phyloP scores from a whole-genome alignment of 2,888 invertebrate genomes.

The Octonoba sinensis region DNA sequence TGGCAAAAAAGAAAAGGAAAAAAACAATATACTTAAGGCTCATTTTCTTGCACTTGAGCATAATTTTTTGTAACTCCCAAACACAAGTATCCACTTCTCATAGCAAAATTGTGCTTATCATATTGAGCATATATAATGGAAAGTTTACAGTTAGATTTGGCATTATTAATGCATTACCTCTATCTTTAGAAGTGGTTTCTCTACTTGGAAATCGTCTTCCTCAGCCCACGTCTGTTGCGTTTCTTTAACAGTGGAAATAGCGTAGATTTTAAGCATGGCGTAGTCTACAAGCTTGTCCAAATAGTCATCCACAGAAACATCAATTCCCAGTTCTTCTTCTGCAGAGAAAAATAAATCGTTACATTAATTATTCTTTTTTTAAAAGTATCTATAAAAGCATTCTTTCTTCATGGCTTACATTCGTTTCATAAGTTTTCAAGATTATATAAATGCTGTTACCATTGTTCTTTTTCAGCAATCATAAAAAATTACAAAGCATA shows the following conservation, averaged over 20 bases:
- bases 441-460: neutral
- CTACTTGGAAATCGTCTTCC: constrained; percentile 84
- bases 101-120: no score
- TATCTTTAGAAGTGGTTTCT: constrained; percentile 80
- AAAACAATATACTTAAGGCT: no score
- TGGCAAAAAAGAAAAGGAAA: no score
- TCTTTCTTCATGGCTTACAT: neutral
- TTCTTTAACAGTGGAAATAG: constrained; percentile 83
- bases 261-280: constrained; percentile 80
- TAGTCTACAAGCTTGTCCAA: constrained; percentile 80
- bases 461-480: neutral
- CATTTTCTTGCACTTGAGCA: neutral
- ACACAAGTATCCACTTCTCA: no score
- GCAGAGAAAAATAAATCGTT: constrained; percentile 44
- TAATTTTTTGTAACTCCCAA: neutral
- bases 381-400: no score
- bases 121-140: no score
- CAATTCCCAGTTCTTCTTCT: constrained; percentile 78
- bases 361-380: no score
- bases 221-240: constrained; percentile 86
- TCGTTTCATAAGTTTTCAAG: neutral
- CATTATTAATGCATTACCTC: constrained; percentile 73
- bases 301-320: constrained; percentile 79
- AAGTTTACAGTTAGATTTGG: neutral
- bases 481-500: no score